These are phyloP conservation scores for Thalassophryne amazonica DNA, from an alignment of 2,797 vertebrate genomes.

Conservation along the genomic window DNA sequence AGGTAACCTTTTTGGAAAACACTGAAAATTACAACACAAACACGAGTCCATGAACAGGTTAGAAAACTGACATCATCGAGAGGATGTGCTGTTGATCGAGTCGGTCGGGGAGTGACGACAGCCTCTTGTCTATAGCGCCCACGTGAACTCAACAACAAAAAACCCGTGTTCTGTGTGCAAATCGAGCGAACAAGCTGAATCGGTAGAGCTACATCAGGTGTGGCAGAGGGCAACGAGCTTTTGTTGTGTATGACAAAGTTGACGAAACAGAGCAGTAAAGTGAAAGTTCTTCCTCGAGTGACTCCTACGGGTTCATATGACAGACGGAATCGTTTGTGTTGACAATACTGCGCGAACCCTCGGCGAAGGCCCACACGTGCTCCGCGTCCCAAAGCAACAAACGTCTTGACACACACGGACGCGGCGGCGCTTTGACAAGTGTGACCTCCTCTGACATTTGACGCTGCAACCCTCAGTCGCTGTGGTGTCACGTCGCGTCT, in stretches of 20 bases:
- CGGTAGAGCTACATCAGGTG: slow-evolving; percentile 63
- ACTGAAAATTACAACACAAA: slow-evolving; percentile 61
- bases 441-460: slow-evolving; percentile 28
- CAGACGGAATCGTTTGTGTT: too few relatives aligned
- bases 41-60: slow-evolving; percentile 52
- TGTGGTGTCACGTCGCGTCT: slow-evolving; percentile 42
- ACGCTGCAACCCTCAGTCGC: slow-evolving; percentile 28
- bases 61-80: slow-evolving; percentile 72
- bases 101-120: slow-evolving; percentile 26
- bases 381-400: slow-evolving; percentile 27
- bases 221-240: slow-evolving; percentile 26
- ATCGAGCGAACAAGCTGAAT: slow-evolving; percentile 56
- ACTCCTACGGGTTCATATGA: too few relatives aligned
- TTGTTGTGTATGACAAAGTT: slow-evolving; percentile 42
- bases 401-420: slow-evolving; percentile 15
- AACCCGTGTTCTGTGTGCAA: slow-evolving; percentile 50
- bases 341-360: slow-evolving; percentile 5
- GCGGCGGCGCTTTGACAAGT: slow-evolving; percentile 14
- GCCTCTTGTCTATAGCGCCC: slow-evolving; percentile 48
- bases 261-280: slow-evolving; percentile 37
- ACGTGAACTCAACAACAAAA: slow-evolving; percentile 29
- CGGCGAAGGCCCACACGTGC: slow-evolving; percentile 8
- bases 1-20: slow-evolving; percentile 45
- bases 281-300: slow-evolving; percentile 21
- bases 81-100: slow-evolving; percentile 66